Evolutionary conservation across 2,113 vertebrate genomes (phyloP).

Genomic region (Hemichromis elongatus): DNA sequence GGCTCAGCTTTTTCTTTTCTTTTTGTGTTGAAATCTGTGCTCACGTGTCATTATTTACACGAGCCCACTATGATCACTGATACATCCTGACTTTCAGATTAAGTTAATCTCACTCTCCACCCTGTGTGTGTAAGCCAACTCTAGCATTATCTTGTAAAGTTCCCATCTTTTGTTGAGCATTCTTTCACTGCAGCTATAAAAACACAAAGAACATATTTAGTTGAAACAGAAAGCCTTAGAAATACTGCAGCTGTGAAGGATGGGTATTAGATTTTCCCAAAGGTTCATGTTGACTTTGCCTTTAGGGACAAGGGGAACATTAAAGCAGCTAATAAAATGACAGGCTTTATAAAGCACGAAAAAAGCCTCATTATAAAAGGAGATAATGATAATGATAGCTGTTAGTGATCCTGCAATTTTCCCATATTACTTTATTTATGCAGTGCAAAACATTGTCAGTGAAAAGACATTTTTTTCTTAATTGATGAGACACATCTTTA

Average conservation of each 20-base stretch:
- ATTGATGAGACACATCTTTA: neutral
- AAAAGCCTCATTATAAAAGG: neutral
- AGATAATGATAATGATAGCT: neutral
- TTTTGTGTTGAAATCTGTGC: neutral
- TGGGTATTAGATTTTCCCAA: neutral
- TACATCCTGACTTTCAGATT: neutral
- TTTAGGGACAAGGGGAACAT: neutral
- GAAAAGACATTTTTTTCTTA: neutral
- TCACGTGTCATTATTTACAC: neutral
- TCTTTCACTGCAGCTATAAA: neutral
- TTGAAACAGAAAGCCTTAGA: neutral
- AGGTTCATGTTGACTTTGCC: neutral
- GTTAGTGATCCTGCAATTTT: neutral
- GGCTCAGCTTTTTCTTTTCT: neutral
- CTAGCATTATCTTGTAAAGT: neutral
- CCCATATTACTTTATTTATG: neutral
- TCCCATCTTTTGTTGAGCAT: neutral
- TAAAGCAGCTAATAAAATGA: neutral
- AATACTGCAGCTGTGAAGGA: neutral
- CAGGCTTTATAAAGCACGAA: neutral
- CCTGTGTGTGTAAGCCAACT: neutral
- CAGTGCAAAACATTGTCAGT: neutral
- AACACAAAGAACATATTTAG: neutral
- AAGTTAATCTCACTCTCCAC: neutral
- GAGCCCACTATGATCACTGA: neutral